Conservation (phyloP, 2,888 invertebrate species). For the Escarpia spicata region DNA sequence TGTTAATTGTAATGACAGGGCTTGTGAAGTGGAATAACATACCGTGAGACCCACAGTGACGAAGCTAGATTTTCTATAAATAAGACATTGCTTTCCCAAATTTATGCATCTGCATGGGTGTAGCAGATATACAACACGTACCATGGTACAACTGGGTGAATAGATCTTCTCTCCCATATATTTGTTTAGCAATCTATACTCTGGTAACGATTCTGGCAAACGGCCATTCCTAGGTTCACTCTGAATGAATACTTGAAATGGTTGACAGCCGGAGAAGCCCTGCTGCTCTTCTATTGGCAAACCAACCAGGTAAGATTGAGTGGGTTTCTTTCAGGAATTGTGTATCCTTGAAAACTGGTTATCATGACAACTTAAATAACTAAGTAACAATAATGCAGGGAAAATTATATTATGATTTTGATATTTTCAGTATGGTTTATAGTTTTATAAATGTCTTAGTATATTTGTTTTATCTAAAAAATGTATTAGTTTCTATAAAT, state of each 20-base stretch:
- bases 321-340: not conserved
- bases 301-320: not conserved
- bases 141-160: not conserved
- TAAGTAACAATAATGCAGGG: not conserved
- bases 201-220: not conserved
- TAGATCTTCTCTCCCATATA: not conserved
- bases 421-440: no score
- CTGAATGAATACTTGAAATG: not conserved
- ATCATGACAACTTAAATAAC: not conserved
- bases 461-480: no score
- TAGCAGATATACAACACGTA: not conserved
- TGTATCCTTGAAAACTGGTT: not conserved
- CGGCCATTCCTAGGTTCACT: not conserved
- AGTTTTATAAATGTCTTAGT: no score
- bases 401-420: not conserved
- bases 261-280: not conserved
- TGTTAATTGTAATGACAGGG: not conserved
- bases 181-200: not conserved
- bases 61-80: not conserved
- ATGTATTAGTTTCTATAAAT: no score
- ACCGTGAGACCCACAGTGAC: not conserved
- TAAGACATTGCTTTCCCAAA: not conserved
- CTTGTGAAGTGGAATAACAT: not conserved
- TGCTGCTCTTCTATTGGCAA: not conserved
- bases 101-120: not conserved